Base-by-base conservation (phyloP, 2,888 invertebrate genomes). In the Taphrorychus bicolor region DNA sequence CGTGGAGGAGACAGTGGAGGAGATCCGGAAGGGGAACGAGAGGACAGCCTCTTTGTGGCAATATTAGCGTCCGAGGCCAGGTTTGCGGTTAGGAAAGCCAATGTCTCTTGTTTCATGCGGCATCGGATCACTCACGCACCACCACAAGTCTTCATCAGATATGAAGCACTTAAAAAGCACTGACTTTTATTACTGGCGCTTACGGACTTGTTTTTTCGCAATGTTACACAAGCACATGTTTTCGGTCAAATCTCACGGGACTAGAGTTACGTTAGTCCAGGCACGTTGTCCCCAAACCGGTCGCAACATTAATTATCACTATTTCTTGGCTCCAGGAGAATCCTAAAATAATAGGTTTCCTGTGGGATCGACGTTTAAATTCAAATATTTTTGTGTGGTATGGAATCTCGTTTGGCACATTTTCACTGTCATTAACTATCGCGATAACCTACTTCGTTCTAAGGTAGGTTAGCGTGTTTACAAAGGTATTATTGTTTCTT, bases 21-120 rank as follows among this genome's bases (percentile, higher is more conserved):
- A 65, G 71, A 69, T 4, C 32, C 42, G 56, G 66, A 59, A 3
- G 66, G 52, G 45, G 67, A 23, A 53, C 40, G 58, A 51, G 58
- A 49, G 49, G 66, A 45, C 21, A 57, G 23, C 42, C 21, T 61
- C 61, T 56, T 66, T 21, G 42, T 19, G 61, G 49, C 17, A 18
- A 45, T 51, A 49, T 71, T 71, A 73, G 73, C 77, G 70, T 76
- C 73, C 70, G 78, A 75, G 75, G 78, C 80, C 80, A 80, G 80
- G 74, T 74, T 80, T 76, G 58, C 61, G 58, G 60, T 51, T 66
- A 54, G 21, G 2, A 32, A 21, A 32, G 51, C 22, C 32, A 17
- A 48, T 14, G 48, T 48, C 48, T 16, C 48, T 18, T 18, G 16
- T 48, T 48, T 48, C 48, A 48, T 19, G 48, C 9, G 48, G 48